Conservation (phyloP, 2,797 vertebrate genomes). For the Pangasius djambal region DNA sequence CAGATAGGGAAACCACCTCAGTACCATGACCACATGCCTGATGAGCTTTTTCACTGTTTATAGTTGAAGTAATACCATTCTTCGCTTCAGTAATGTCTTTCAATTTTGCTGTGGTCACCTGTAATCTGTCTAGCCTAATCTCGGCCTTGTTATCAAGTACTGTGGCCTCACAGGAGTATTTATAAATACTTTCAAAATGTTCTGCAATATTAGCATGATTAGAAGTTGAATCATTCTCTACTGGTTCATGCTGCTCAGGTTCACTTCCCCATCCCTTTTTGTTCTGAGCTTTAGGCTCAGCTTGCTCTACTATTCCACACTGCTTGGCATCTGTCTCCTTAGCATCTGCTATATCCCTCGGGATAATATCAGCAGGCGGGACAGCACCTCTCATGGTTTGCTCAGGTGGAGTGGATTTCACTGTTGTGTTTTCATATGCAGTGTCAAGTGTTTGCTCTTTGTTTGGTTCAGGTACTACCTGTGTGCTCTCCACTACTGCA, state of each 20-base stretch:
- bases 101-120: slow-evolving; percentile 51
- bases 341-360: slow-evolving; percentile 56
- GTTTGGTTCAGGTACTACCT: slow-evolving; percentile 61
- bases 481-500: slow-evolving; percentile 61
- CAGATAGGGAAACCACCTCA: slow-evolving; percentile 47
- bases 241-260: slow-evolving; percentile 20
- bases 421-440: slow-evolving; percentile 48
- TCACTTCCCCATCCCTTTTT: slow-evolving; percentile 20
- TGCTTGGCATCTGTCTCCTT: slow-evolving; percentile 55
- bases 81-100: slow-evolving; percentile 25
- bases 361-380: slow-evolving; percentile 46
- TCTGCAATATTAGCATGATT: slow-evolving; percentile 50
- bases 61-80: slow-evolving; percentile 38
- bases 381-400: slow-evolving; percentile 38
- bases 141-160: slow-evolving; percentile 53
- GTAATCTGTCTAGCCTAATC: slow-evolving; percentile 44
- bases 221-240: slow-evolving; percentile 20
- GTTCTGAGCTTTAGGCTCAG: slow-evolving; percentile 12
- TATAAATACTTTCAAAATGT: slow-evolving; percentile 43
- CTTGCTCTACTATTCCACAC: slow-evolving; percentile 25
- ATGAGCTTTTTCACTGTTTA: slow-evolving; percentile 50
- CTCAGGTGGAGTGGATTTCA: slow-evolving; percentile 45
- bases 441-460: slow-evolving; percentile 47
- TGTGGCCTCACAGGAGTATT: slow-evolving; percentile 26
- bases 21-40: slow-evolving; percentile 45